Evolutionary conservation across 2,797 vertebrate genomes (phyloP).

Genomic region (Lacerta bilineata): DNA sequence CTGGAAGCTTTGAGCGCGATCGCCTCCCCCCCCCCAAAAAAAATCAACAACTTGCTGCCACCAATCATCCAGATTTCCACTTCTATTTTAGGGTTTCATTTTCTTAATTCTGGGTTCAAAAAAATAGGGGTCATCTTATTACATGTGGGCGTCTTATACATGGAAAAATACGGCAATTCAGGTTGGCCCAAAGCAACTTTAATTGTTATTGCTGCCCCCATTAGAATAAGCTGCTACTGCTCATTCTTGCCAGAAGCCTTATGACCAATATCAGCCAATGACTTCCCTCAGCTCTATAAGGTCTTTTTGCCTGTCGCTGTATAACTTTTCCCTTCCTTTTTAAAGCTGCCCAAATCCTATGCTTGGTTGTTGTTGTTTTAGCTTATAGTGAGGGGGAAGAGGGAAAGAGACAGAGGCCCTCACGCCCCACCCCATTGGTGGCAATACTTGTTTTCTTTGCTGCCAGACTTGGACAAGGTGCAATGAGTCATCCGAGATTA

Average conservation of each 20-base stretch:
- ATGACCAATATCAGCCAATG: background rate
- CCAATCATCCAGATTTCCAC: no score
- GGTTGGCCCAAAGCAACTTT: background rate
- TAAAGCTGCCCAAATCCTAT: no score
- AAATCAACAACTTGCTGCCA: no score
- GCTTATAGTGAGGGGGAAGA: no score
- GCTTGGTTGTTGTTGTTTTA: background rate
- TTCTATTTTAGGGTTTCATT: no score
- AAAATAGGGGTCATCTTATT: no score
- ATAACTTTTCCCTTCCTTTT: background rate
- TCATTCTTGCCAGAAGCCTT: background rate
- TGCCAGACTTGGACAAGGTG: background rate
- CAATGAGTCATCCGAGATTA: slow-evolving; percentile 3
- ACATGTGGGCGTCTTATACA: no score
- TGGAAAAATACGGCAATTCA: background rate
- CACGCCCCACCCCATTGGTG: background rate
- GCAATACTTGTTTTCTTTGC: background rate
- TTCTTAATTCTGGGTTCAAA: no score
- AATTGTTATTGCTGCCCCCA: background rate
- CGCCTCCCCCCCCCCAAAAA: no score
- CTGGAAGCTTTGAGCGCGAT: no score
- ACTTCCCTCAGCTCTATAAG: background rate
- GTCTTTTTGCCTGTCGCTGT: background rate
- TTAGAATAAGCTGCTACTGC: background rate
- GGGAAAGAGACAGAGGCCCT: no score